phyloP scores from a whole-genome alignment of 2,113 vertebrate genomes.

The Regulus satrapa region DNA sequence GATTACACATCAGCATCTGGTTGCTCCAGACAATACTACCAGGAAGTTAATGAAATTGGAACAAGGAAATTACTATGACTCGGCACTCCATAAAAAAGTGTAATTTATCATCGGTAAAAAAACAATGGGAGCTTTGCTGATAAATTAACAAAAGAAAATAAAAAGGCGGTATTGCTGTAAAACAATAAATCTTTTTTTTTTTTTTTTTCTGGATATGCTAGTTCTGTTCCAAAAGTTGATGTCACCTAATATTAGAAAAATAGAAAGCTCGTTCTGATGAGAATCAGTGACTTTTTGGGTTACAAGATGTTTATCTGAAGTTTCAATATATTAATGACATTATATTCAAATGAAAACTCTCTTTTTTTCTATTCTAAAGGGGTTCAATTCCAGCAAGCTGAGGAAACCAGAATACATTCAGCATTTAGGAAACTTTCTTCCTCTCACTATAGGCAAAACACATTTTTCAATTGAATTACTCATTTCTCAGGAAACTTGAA shows the following conservation, averaged over 20 bases:
- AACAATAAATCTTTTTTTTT: not conserved
- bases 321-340: not conserved
- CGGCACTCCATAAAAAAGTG: conserved; percentile 69
- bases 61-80: conserved; percentile 76
- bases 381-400: not conserved
- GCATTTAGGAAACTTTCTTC: not conserved
- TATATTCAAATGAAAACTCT: conserved; percentile 3
- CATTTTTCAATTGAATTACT: not conserved
- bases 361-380: not conserved
- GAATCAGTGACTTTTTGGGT: not conserved
- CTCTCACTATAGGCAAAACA: not conserved
- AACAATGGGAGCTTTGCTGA: conserved; percentile 65
- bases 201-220: conserved; percentile 12
- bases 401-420: not conserved
- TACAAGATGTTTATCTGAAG: not conserved
- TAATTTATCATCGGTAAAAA: conserved; percentile 67
- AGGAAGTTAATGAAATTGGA: conserved; percentile 74
- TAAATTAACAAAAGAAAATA: conserved; percentile 66
- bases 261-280: not conserved
- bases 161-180: not conserved
- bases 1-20: conserved; percentile 72
- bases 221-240: conserved; percentile 38
- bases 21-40: conserved; percentile 72
- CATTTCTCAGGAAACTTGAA: not conserved
- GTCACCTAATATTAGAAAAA: conserved; percentile 50